Conservation (phyloP, 2,888 invertebrate species). For the Cryptus armator region DNA sequence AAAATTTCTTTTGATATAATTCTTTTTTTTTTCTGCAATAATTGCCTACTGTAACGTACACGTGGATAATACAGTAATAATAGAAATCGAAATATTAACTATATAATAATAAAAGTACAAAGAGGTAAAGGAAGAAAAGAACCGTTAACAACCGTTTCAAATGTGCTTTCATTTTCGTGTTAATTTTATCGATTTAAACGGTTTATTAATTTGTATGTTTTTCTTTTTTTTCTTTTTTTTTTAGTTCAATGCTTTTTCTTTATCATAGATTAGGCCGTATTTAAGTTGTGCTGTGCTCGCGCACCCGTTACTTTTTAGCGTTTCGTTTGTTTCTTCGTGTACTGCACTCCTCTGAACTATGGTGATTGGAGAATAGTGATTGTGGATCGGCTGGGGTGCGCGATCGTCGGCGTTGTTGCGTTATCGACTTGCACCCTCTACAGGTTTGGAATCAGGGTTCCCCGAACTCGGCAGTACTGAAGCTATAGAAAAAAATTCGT, state of each 20-base stretch:
- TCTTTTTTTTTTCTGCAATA: slow-evolving; percentile 15
- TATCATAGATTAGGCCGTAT: slow-evolving; percentile 9
- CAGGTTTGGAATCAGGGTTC: slow-evolving; percentile 32
- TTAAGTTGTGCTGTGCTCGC: slow-evolving; percentile 19
- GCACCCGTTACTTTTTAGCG: slow-evolving; percentile 5
- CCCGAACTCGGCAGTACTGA: slow-evolving; percentile 74
- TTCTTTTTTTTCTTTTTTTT: slow-evolving; percentile 18
- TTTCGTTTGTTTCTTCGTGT: slow-evolving; percentile 12
- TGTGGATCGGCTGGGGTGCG: slow-evolving; percentile 18
- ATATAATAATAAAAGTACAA: slow-evolving; percentile 40
- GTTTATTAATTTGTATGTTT: slow-evolving; percentile 18
- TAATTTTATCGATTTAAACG: slow-evolving; percentile 2
- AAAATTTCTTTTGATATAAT: neutral
- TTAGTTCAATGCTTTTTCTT: neutral
- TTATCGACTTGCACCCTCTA: slow-evolving; percentile 49
- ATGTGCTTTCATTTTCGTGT: neutral
- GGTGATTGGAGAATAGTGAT: neutral
- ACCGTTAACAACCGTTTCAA: slow-evolving; percentile 12
- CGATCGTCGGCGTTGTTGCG: slow-evolving; percentile 27
- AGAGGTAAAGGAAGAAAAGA: slow-evolving; percentile 42
- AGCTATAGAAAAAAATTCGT: slow-evolving; percentile 69
- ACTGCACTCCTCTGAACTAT: neutral
- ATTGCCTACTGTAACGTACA: slow-evolving; percentile 30
- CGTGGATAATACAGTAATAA: slow-evolving; percentile 49
- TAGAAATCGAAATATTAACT: slow-evolving; percentile 43